Evolutionary conservation across 2,888 invertebrate genomes (phyloP), one percentile per base, ranked within the genome.

Genomic region (Resseliella maxima): DNA sequence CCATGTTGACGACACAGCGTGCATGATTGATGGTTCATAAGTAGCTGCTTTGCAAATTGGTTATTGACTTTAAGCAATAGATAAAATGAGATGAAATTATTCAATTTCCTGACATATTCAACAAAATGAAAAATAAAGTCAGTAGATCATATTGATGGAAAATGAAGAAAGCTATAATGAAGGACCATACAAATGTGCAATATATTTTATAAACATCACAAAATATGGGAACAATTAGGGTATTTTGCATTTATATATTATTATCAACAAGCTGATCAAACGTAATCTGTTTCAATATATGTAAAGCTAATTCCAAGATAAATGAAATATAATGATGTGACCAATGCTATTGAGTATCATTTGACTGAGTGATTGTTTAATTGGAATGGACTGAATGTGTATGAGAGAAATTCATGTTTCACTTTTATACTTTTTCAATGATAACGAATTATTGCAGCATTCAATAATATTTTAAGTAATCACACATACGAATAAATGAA

Each of bases 401-500:
- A 18, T 50, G 46, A 59, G 41, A 41, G 59, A 59, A 59, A 59
- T 59, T 24, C 59, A 59, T 59, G 59, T 59, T n/a, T n/a, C n/a
- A n/a, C n/a, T n/a, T n/a, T n/a, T n/a, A n/a, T n/a, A n/a, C n/a
- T n/a, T n/a, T n/a, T n/a, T n/a, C n/a, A n/a, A n/a, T n/a, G n/a
- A n/a, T n/a, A n/a, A n/a, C n/a, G n/a, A n/a, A 59, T 59, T 59
- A 59, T 59, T 59, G 24, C 59, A 59, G 59, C 59, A 59, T n/a
- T n/a, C n/a, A n/a, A n/a, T n/a, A n/a, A n/a, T n/a, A n/a, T n/a
- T n/a, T n/a, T n/a, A n/a, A n/a, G n/a, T n/a, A n/a, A n/a, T n/a
- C 46, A 41, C 6, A 12, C 41, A 41, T 41, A 41, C 12, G 12
- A 15, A 18, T 50, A 8, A 2, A 50, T 50, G 18, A 2, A 50